Evolutionary conservation across 1,140 invertebrate genomes (phyloP), one percentile per base, ranked within the genome.

Genomic region (Aradophagus sp.): DNA sequence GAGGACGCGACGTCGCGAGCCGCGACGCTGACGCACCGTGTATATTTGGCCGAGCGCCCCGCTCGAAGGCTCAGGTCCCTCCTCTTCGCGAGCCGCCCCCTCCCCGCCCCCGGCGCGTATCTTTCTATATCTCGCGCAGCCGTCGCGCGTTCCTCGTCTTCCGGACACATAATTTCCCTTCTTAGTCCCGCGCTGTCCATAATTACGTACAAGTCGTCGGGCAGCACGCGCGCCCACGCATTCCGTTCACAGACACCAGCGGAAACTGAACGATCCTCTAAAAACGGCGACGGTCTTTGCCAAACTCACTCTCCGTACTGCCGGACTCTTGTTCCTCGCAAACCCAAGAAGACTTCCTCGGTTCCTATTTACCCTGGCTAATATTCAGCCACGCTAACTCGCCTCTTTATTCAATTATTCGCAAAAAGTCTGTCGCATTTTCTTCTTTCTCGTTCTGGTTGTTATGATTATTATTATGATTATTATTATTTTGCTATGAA

Each of bases 21-120:
- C 80, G 78, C 80, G 80, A 82, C 80, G 80, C 80, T 80, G 80
- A 80, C 79, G 77, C 79, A 80, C 80, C 74, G 76, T 56, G 76
- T 80, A 82, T 67, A 71, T 67, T 74, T 74, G 67, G 73, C 73
- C 52, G 55, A 56, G 35, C 66, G 59, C 61, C 61, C 52, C 55
- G 55, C 44, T 13, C 47, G 62, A 32, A 29, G 4, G 27, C 36
- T 35, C 20, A 5, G 8, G 14, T 17, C 23, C 26, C 13, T 5
- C 32, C 8, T 56, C 20, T 48, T 19, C 14, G 16, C 53, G 29
- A 38, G 36, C 17, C 48, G 27, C 27, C 11, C 27, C 11, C 4
- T 29, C 27, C 11, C n/a, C 27, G 27, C 27, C 11, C 27, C 4
- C 27, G 20, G 4, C 20, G 8, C n/a, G n/a, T n/a, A n/a, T n/a